Evolutionary conservation across 2,797 vertebrate species (phyloP).

Genomic region (Sardinella longiceps): DNA sequence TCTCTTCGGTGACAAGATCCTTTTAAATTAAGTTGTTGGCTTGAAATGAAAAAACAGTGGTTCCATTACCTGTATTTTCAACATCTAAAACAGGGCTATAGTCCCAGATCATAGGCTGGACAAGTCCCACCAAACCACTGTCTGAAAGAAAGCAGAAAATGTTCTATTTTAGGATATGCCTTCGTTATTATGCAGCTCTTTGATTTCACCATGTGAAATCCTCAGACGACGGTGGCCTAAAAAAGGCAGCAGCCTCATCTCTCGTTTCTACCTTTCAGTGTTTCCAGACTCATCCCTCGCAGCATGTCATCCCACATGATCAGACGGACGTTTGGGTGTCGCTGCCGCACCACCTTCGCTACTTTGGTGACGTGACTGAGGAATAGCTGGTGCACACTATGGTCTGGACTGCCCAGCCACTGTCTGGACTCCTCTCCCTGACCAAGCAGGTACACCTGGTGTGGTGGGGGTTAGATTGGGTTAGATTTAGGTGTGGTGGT

Average conservation of each 20-base stretch:
- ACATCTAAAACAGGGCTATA: conserved; percentile 85
- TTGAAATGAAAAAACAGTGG: no score
- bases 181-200: background rate
- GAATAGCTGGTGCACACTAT: conserved; percentile 81
- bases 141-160: conserved; percentile 62
- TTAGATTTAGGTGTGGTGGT: background rate
- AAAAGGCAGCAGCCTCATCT: background rate
- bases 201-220: background rate
- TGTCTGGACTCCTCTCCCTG: conserved; percentile 86
- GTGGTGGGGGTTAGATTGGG: background rate
- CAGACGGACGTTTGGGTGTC: conserved; percentile 75
- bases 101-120: conserved; percentile 95
- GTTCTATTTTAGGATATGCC: background rate
- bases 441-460: conserved; percentile 90
- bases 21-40: no score
- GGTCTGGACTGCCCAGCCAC: conserved; percentile 77
- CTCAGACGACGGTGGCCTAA: background rate
- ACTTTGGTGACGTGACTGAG: conserved; percentile 85
- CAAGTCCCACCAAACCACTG: conserved; percentile 83
- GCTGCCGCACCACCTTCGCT: conserved; percentile 72
- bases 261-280: conserved; percentile 78
- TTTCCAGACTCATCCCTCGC: conserved; percentile 79
- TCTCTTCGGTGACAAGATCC: no score
- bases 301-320: conserved; percentile 98
- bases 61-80: conserved; percentile 77